Conservation (phyloP, 2,797 vertebrate species). For the Pangasius macronema region DNA sequence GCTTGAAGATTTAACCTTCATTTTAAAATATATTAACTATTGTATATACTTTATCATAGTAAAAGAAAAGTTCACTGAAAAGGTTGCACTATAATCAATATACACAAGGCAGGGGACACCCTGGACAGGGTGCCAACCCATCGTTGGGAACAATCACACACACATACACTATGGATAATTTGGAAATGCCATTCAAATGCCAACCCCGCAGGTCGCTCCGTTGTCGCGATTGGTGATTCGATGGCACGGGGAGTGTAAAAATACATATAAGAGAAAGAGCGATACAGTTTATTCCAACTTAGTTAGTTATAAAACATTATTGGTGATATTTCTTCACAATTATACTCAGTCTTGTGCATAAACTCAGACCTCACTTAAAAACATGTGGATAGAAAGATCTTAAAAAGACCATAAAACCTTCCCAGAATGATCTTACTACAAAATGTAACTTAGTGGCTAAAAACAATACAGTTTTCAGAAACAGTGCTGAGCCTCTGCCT, state of each 20-base stretch:
- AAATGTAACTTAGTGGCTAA: not conserved
- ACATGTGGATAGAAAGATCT: not conserved
- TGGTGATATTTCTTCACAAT: not conserved
- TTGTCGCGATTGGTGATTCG: too few species aligned
- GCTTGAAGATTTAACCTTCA: not conserved
- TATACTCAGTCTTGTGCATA: not conserved
- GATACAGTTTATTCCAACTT: too few species aligned
- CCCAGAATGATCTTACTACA: not conserved
- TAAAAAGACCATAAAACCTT: not conserved
- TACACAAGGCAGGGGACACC: too few species aligned
- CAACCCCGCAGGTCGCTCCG: too few species aligned
- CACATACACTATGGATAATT: too few species aligned
- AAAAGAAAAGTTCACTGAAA: not conserved
- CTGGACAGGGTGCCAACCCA: too few species aligned
- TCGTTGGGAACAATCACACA: too few species aligned
- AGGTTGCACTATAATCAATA: not conserved
- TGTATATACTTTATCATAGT: not conserved
- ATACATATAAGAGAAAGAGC: too few species aligned
- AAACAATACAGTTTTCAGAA: not conserved
- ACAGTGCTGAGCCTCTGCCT: not conserved
- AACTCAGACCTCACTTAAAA: not conserved
- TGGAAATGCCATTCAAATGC: too few species aligned
- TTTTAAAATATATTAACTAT: not conserved
- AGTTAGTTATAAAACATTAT: not conserved
- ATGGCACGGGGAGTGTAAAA: too few species aligned